A percentile compares a stretch with the other conserved stretches of the same genome.
These are phyloP conservation scores for Cydia splendana DNA, from an alignment of 1,140 invertebrate species.

Conservation along the genomic window DNA sequence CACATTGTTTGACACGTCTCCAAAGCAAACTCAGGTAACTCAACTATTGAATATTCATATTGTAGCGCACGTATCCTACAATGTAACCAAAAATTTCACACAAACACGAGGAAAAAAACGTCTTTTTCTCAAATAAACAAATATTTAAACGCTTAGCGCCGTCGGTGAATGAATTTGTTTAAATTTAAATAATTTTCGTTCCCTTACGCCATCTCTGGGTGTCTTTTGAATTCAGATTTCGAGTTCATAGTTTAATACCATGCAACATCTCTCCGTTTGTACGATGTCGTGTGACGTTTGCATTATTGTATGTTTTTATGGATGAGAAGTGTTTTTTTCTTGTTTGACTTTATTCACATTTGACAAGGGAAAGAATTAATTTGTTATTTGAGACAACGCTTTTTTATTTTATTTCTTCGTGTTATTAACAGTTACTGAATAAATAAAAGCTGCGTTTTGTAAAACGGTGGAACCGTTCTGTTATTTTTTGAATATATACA, in stretches of 20 bases:
- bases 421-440: neutral
- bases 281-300: constrained; percentile 16
- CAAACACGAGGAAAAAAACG: constrained; percentile 43
- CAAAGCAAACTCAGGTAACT: constrained; percentile 40
- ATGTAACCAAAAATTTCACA: constrained; percentile 62
- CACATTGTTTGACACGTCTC: constrained; percentile 32
- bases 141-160: constrained; percentile 38
- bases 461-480: neutral
- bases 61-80: constrained; percentile 48
- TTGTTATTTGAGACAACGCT: constrained; percentile 5
- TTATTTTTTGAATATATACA: neutral
- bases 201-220: constrained; percentile 12
- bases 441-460: neutral
- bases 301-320: constrained; percentile 19
- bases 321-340: constrained; percentile 7
- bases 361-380: constrained; percentile 9
- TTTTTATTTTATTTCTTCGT: neutral
- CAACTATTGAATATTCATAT: constrained; percentile 57
- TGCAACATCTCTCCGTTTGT: constrained; percentile 21
- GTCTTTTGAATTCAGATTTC: constrained; percentile 30
- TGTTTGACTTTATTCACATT: constrained; percentile 20
- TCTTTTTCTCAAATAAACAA: constrained; percentile 42
- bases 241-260: constrained; percentile 31
- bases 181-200: constrained; percentile 50
- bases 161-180: constrained; percentile 45